Percentiles rank a stretch among this genome's conserved stretches.
Conservation (phyloP, 2,113 vertebrate species). For the Morone chrysops region DNA sequence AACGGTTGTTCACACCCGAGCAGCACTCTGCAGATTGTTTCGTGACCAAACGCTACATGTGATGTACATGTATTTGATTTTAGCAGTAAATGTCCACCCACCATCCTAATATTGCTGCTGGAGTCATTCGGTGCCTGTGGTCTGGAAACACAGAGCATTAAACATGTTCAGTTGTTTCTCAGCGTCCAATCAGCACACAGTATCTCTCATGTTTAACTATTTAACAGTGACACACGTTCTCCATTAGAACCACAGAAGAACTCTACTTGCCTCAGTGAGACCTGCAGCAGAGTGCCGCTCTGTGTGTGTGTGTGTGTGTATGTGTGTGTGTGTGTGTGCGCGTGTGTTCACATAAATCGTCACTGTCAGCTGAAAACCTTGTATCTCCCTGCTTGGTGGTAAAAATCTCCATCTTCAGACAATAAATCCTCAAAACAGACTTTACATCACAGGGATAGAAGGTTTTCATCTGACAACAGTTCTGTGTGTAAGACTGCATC, state of each 20-base stretch:
- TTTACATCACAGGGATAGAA: conserved; percentile 2
- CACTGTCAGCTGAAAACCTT: neutral
- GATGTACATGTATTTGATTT: too few species aligned
- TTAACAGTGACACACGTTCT: conserved; percentile 10
- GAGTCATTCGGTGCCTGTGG: neutral
- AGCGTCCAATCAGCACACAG: neutral
- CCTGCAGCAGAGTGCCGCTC: neutral
- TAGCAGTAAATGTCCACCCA: too few species aligned
- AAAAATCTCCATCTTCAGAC: neutral
- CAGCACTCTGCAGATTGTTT: too few species aligned
- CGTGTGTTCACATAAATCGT: conserved; percentile 12
- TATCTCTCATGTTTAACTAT: conserved; percentile 1
- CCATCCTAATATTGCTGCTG: too few species aligned
- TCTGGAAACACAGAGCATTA: neutral
- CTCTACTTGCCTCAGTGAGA: neutral
- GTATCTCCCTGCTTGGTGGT: neutral
- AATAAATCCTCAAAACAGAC: conserved; percentile 22
- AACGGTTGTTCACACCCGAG: too few species aligned
- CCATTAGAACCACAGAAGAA: conserved; percentile 18
- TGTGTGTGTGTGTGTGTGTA: neutral
- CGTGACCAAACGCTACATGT: too few species aligned
- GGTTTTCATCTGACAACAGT: conserved; percentile 28
- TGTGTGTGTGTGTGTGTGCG: neutral
- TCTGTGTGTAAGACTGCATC: conserved; percentile 13
- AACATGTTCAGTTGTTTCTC: neutral